Evolutionary conservation across 2,113 vertebrate species (phyloP).

Genomic region (Echinops telfairi): DNA sequence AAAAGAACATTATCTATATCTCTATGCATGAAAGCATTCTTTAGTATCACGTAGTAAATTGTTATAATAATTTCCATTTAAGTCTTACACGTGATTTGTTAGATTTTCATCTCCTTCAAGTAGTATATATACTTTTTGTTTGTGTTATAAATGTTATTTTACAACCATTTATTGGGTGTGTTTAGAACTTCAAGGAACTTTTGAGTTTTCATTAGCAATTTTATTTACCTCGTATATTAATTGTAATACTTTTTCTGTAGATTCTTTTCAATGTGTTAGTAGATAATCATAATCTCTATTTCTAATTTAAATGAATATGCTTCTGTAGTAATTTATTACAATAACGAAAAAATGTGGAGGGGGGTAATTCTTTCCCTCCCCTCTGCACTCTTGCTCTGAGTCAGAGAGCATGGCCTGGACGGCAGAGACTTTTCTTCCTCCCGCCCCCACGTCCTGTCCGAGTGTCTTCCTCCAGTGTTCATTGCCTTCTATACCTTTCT

Average conservation of each 20-base stretch:
- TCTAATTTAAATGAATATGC: background rate
- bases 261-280: slow-evolving; percentile 27
- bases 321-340: slow-evolving; percentile 29
- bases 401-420: too few relatives aligned
- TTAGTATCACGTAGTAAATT: slow-evolving; percentile 14
- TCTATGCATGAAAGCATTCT: slow-evolving; percentile 8
- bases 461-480: background rate
- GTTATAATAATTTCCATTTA: background rate
- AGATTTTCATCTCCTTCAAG: background rate
- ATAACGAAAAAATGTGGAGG: slow-evolving; percentile 11
- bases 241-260: slow-evolving; percentile 24
- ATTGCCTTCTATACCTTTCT: background rate
- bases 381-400: too few relatives aligned
- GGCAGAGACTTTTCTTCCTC: too few relatives aligned
- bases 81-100: background rate
- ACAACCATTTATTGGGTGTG: background rate
- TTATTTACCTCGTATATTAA: slow-evolving; percentile 28
- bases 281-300: background rate
- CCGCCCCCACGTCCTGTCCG: background rate
- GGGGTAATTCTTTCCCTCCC: background rate
- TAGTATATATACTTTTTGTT: background rate
- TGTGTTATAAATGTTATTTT: slow-evolving; percentile 20
- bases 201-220: background rate
- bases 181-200: slow-evolving; percentile 30
- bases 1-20: slow-evolving; percentile 5